A percentile compares a stretch with the other conserved stretches of the same genome.
These are phyloP conservation scores for Caiman crocodilus DNA, from an alignment of 2,797 vertebrate species.

Conservation along the genomic window DNA sequence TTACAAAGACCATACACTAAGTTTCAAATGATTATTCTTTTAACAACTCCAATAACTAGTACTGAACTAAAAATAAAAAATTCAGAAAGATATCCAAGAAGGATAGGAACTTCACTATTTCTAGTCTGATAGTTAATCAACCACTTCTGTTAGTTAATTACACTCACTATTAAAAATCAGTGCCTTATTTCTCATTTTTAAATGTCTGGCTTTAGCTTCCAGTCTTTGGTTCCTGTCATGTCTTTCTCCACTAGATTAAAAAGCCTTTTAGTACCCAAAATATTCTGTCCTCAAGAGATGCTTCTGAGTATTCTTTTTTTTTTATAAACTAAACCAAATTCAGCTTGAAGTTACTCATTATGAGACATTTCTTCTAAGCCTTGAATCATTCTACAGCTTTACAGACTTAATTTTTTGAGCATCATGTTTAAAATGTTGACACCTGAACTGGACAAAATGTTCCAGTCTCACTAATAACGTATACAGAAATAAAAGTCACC, in stretches of 20 bases:
- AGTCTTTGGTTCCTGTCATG: neutral
- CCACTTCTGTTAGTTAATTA: constrained; percentile 4
- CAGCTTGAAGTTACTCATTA: neutral
- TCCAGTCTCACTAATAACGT: neutral
- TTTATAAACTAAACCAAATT: neutral
- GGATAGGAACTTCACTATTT: neutral
- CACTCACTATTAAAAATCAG: constrained; percentile 9
- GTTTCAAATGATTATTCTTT: neutral
- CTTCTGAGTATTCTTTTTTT: neutral
- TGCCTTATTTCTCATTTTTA: constrained; percentile 5
- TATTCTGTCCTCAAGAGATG: constrained; percentile 13
- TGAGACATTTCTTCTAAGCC: neutral
- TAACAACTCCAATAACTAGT: neutral
- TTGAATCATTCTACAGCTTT: neutral
- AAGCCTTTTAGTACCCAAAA: neutral
- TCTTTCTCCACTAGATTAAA: constrained; percentile 28
- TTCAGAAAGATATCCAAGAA: neutral
- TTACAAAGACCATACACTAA: neutral
- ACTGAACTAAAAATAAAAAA: neutral
- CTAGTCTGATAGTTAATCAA: neutral
- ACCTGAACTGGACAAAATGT: neutral
- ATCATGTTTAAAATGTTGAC: neutral
- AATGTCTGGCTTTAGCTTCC: constrained; percentile 23
- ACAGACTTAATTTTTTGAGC: neutral
- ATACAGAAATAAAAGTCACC: neutral